phyloP scores from a whole-genome alignment of 2,113 vertebrate genomes.

The Lagopus leucura region DNA sequence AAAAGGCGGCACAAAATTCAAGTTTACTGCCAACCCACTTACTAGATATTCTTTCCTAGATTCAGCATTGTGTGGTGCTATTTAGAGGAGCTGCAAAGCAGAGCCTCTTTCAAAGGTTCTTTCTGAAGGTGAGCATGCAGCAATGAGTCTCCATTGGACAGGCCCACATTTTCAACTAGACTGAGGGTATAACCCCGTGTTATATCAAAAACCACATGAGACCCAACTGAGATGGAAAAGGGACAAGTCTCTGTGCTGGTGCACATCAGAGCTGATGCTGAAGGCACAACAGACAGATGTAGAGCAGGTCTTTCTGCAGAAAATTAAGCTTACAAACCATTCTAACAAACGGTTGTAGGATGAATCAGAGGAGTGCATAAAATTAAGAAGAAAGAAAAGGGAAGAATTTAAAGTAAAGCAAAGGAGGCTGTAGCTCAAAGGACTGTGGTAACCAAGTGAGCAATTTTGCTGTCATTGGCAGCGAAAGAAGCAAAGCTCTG shows the following conservation, averaged over 20 bases:
- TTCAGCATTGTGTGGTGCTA: not conserved
- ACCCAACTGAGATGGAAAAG: not conserved
- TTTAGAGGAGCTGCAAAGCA: not conserved
- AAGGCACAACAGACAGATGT: not conserved
- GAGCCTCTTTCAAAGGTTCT: not conserved
- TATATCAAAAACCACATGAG: not conserved
- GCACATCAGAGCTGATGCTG: not conserved
- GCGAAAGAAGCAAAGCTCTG: not conserved
- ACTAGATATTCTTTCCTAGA: not conserved
- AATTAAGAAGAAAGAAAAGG: not conserved
- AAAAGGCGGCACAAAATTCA: not conserved
- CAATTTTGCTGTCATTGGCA: not conserved
- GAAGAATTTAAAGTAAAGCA: not conserved
- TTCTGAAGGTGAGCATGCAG: not conserved
- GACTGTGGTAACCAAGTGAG: not conserved
- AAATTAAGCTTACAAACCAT: not conserved
- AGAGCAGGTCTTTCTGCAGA: not conserved
- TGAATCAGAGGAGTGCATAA: not conserved
- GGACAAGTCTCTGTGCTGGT: not conserved
- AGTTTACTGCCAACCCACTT: not conserved
- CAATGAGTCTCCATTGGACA: not conserved
- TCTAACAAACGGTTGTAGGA: not conserved
- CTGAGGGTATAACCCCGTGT: not conserved
- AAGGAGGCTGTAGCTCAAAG: not conserved
- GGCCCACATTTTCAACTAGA: not conserved